Conservation (phyloP, 2,113 vertebrate species). For the Marcusenius ussheri region DNA sequence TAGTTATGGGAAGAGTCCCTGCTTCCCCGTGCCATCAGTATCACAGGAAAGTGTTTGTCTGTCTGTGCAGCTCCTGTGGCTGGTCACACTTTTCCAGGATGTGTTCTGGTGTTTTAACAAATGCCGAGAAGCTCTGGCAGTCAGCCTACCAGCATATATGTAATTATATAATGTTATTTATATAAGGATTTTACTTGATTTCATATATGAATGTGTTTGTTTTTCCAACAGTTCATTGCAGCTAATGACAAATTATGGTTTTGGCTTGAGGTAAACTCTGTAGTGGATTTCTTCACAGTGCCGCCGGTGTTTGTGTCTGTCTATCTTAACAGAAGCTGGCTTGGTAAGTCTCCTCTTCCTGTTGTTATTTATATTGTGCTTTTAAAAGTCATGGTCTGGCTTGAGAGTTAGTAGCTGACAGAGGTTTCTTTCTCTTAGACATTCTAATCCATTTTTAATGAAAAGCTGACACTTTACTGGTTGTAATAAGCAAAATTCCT, state of each 20-base stretch:
- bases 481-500: background rate
- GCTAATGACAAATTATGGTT: conserved; percentile 99
- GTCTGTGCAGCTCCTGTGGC: background rate
- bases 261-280: conserved; percentile 98
- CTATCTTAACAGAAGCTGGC: conserved; percentile 98
- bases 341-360: conserved; percentile 73
- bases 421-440: background rate
- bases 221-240: conserved; percentile 82
- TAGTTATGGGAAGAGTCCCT: background rate
- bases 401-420: background rate
- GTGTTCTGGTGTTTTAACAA: background rate
- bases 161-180: background rate
- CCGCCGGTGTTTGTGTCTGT: conserved; percentile 98
- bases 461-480: background rate
- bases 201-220: conserved; percentile 1
- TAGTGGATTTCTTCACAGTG: conserved; percentile 99
- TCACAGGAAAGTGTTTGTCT: background rate
- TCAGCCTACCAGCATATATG: background rate
- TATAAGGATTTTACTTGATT: background rate
- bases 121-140: background rate
- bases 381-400: background rate
- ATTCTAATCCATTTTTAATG: background rate
- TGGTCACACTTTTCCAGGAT: background rate
- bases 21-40: background rate
- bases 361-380: conserved; percentile 11